Evolutionary conservation across 2,797 vertebrate genomes (phyloP).

Genomic region (Anabas testudineus): DNA sequence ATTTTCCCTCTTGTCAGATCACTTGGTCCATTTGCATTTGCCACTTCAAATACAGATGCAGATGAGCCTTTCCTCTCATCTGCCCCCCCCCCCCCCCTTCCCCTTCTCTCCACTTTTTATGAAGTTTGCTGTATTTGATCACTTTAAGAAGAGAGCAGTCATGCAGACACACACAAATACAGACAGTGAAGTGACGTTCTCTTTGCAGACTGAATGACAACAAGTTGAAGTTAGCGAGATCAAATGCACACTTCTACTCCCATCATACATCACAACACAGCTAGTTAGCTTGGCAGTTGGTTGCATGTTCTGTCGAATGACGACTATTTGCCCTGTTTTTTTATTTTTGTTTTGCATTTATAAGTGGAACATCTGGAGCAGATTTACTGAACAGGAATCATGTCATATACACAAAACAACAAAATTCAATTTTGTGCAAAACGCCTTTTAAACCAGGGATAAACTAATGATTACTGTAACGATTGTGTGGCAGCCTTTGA

Average conservation of each 20-base stretch:
- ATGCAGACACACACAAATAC: conserved; percentile 59
- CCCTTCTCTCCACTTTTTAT: conserved; percentile 61
- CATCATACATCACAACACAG: conserved; percentile 57
- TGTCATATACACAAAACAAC: neutral
- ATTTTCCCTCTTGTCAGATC: conserved; percentile 81
- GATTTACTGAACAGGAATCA: conserved; percentile 2
- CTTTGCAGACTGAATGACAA: conserved; percentile 70
- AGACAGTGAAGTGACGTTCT: conserved; percentile 61
- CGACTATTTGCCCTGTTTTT: conserved; percentile 31
- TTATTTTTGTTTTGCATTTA: too few relatives aligned
- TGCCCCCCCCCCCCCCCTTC: conserved; percentile 43
- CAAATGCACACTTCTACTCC: conserved; percentile 55
- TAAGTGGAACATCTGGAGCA: conserved; percentile 30
- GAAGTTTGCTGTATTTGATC: conserved; percentile 82
- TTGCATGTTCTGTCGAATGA: conserved; percentile 46
- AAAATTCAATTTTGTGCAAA: neutral
- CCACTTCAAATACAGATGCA: conserved; percentile 77
- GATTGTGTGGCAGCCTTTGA: too few relatives aligned
- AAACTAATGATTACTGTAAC: neutral
- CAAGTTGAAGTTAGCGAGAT: conserved; percentile 71
- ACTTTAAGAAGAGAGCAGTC: conserved; percentile 79
- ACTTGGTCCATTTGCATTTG: conserved; percentile 85
- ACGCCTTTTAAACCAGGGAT: neutral
- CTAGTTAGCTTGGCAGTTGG: conserved; percentile 40
- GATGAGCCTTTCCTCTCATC: conserved; percentile 77